phyloP scores from a whole-genome alignment of 2,797 vertebrate species.

The Podargus strigoides region DNA sequence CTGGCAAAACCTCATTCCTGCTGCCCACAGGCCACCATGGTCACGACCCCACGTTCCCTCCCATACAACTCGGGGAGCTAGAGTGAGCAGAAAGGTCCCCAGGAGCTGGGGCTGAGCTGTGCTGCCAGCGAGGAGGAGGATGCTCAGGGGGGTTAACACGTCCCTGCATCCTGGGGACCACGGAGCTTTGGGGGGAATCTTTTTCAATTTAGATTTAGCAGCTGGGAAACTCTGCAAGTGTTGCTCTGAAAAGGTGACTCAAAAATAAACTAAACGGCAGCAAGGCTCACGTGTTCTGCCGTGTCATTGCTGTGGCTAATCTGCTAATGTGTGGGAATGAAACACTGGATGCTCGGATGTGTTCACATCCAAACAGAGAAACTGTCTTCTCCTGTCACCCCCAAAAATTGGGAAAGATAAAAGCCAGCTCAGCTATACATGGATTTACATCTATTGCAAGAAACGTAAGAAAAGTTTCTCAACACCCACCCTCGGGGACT shows the following conservation, averaged over 20 bases:
- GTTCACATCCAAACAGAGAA: neutral
- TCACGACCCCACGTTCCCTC: no score
- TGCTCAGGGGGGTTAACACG: neutral
- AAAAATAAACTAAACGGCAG: neutral
- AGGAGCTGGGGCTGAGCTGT: accelerated
- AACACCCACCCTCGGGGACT: neutral
- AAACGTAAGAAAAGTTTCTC: neutral
- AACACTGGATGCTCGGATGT: neutral
- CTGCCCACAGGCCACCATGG: neutral
- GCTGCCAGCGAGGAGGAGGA: neutral
- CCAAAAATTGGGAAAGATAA: neutral
- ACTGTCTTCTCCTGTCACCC: neutral
- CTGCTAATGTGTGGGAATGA: neutral
- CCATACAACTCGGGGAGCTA: accelerated
- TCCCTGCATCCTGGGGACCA: neutral
- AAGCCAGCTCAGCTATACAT: neutral
- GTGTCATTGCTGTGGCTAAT: neutral
- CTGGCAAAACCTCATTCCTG: neutral
- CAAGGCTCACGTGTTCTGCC: neutral
- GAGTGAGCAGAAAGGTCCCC: neutral
- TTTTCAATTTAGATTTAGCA: neutral
- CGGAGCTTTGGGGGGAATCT: accelerated
- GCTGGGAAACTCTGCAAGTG: neutral
- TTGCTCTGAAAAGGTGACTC: neutral
- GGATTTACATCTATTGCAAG: neutral